Evolutionary conservation across 2,797 vertebrate species (phyloP), one percentile per base, ranked within the genome.

Genomic region (Onychomys arenicola): DNA sequence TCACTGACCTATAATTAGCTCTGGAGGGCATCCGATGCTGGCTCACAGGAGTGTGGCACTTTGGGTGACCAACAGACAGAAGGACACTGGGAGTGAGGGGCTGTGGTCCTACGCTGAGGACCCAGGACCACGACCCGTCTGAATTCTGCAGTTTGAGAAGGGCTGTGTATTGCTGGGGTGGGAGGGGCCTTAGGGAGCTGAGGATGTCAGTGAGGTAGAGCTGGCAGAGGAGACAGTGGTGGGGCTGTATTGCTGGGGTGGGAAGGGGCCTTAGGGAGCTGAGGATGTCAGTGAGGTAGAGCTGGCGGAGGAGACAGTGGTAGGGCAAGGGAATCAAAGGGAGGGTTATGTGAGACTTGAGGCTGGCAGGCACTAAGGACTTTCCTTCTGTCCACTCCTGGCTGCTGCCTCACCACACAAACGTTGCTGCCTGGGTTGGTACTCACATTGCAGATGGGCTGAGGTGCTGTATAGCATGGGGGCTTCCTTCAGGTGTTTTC

Each of bases 1-100:
- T 98, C 96, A 93, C 96, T 92, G 96, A 96, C 87, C 96, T 97
- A 95, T 98, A 96, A 96, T 97, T 97, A 97, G 97, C 97, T 96
- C 91, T 75, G 84, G 94, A 97, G 91, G 96, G 94, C 97, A 95
- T 67, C 67, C 0, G 5, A 95, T 34, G 81, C 80, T 92, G 96
- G 96, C 95, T 96, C 19, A 17, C n/a, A 46, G 94, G 67, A 95
- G 61, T 0, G 0, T 73, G 88, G 78, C 77, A 32, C 92, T 94
- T 81, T 0, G 46, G 69, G 80, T 87, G 90, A 75, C 88, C 57
- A 37, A 37, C 43, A 46, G 37, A 81, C 69, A 55, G 10, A 87
- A 81, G 63, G 32, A 11, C 27, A 34, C 55, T 71, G 43, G n/a
- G 93, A 93, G 67, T 32, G 93, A 93, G 67, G 40, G 63, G 8